phyloP scores from a whole-genome alignment of 2,888 invertebrate species.

The Oxyteleia sp. region DNA sequence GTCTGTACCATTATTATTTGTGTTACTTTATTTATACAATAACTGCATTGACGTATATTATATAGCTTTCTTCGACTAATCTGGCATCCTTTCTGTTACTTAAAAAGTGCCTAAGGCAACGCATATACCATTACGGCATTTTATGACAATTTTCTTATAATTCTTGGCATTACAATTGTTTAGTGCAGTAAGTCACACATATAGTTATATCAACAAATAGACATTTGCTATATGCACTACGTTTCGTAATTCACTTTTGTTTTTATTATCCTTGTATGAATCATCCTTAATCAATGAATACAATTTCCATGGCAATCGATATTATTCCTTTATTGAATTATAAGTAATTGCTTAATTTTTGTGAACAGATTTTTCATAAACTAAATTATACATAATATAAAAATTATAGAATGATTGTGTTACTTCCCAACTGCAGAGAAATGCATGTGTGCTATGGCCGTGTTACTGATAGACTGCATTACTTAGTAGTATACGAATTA shows the following conservation, averaged over 20 bases:
- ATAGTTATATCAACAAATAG: conserved; percentile 68
- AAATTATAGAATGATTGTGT: too few relatives aligned
- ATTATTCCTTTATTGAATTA: too few relatives aligned
- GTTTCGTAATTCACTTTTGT: conserved; percentile 22
- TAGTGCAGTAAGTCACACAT: conserved; percentile 60
- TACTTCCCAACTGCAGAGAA: too few relatives aligned
- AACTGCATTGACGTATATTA: conserved; percentile 71
- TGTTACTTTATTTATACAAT: conserved; percentile 59
- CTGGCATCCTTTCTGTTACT: conserved; percentile 78
- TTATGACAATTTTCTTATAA: conserved; percentile 60
- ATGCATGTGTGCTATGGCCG: too few relatives aligned
- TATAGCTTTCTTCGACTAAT: conserved; percentile 76
- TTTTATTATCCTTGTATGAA: conserved; percentile 26
- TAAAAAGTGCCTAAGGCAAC: conserved; percentile 80
- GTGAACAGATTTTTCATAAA: too few relatives aligned
- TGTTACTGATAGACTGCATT: too few relatives aligned
- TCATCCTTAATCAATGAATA: neutral
- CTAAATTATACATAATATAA: too few relatives aligned
- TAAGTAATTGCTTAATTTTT: too few relatives aligned
- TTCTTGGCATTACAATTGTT: conserved; percentile 59
- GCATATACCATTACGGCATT: conserved; percentile 65
- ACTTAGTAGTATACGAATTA: too few relatives aligned
- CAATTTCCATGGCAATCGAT: neutral
- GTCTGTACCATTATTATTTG: too few relatives aligned
- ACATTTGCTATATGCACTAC: conserved; percentile 32